Conservation (phyloP, 1,140 invertebrate genomes). For the Pseudomyrmex sp. region DNA sequence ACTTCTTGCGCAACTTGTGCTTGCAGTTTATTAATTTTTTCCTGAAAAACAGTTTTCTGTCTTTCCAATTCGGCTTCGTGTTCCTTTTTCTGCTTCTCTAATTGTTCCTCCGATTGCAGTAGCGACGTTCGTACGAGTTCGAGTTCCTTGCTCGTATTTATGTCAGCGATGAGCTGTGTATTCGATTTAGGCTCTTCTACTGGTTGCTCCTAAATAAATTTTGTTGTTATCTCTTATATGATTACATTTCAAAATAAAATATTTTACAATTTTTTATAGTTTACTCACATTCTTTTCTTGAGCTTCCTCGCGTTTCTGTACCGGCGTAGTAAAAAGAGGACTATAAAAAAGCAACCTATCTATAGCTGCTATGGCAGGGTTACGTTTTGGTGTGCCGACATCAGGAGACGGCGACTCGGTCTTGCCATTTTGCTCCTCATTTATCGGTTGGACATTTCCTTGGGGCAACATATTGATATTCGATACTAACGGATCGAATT, state of each 20-base stretch:
- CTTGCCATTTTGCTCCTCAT: conserved; percentile 77
- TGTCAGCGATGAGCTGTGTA: conserved; percentile 72
- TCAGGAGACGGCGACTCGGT: conserved; percentile 67
- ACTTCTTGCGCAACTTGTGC: conserved; percentile 81
- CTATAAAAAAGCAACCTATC: conserved; percentile 83
- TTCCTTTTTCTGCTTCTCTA: conserved; percentile 79
- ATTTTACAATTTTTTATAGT: too few relatives aligned
- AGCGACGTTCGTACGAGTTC: conserved; percentile 79
- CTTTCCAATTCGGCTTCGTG: conserved; percentile 77
- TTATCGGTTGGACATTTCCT: conserved; percentile 70
- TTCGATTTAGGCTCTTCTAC: conserved; percentile 71
- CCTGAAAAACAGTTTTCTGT: conserved; percentile 76
- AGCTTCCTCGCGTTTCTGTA: conserved; percentile 71
- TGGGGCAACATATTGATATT: conserved; percentile 83
- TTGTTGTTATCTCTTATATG: background rate
- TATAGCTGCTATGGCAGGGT: conserved; percentile 82
- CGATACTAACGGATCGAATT: conserved; percentile 87
- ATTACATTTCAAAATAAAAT: background rate
- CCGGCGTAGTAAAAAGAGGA: conserved; percentile 68
- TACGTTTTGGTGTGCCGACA: conserved; percentile 76
- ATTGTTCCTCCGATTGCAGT: conserved; percentile 79
- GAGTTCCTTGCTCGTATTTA: conserved; percentile 81
- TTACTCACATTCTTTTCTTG: conserved; percentile 75
- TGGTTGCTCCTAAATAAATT: conserved; percentile 57
- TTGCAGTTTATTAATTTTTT: conserved; percentile 80